Evolutionary conservation across 2,888 invertebrate species (phyloP).

Genomic region (Parnassius smintheus): DNA sequence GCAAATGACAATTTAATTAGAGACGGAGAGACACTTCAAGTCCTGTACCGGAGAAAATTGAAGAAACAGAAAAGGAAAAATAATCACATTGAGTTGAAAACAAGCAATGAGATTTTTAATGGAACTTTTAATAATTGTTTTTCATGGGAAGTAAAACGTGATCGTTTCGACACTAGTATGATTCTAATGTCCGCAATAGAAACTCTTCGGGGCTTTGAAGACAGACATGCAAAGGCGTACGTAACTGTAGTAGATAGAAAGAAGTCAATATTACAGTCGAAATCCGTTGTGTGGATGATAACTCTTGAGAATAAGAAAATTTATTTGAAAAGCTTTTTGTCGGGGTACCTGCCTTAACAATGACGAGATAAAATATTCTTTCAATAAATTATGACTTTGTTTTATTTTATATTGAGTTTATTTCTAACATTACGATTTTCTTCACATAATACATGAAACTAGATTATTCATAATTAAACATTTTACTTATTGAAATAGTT

Average conservation of each 20-base stretch:
- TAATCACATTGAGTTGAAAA: background rate
- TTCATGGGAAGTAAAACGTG: constrained; percentile 12
- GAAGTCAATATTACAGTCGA: constrained; percentile 24
- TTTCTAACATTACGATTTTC: no score
- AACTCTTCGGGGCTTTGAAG: constrained; percentile 27
- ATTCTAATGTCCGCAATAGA: constrained; percentile 26
- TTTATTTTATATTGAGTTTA: background rate
- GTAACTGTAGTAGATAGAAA: constrained; percentile 33
- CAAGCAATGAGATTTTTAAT: constrained; percentile 6
- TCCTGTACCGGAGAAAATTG: constrained; percentile 13
- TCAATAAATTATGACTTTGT: background rate
- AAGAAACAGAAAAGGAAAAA: background rate
- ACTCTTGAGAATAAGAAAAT: constrained; percentile 29
- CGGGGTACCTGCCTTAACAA: constrained; percentile 30
- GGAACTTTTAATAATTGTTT: constrained; percentile 10
- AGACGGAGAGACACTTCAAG: constrained; percentile 12
- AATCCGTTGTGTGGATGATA: constrained; percentile 33
- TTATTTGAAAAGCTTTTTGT: constrained; percentile 33
- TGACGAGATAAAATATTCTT: constrained; percentile 9
- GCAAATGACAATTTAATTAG: constrained; percentile 1
- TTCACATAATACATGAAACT: no score
- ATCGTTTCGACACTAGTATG: constrained; percentile 26
- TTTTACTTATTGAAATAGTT: no score
- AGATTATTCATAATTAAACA: no score
- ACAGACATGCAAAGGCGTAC: constrained; percentile 29